Base-by-base conservation (phyloP, 1,140 invertebrate species). In the Coboldia fuscipes region DNA sequence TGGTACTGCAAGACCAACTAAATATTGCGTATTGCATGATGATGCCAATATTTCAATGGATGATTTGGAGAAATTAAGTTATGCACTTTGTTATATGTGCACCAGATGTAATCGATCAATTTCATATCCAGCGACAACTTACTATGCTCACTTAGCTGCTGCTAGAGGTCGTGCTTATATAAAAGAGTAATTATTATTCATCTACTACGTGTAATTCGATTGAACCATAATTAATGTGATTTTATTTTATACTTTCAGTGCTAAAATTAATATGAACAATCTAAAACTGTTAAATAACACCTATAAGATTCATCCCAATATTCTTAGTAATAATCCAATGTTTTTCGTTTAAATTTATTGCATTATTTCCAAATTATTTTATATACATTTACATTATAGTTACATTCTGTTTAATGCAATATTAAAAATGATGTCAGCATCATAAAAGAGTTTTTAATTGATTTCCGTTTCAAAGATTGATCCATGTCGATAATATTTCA, bases 121-220 rank as follows among this genome's bases (percentile, higher is more conserved):
- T 0, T 88, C 81, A 10, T 90, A 92, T 61, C 88, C 88, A 2
- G 78, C 89, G 1, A 86, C 88, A 2, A 89, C 84, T 0, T 93
- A 93, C 56, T 90, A 93, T 56, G 85, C 88, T 17, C 86, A 94
- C 62, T 65, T 90, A 35, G 85, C 77, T n/a, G 85, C 84, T 10
- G 74, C 74, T 36, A 62, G 88, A 30, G 83, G 30, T 16, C 30
- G 30, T 16, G 30, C 18, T 31, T 31, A 31, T 14, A 31, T 31
- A 17, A 17, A 31, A 31, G n/a, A 24, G n/a, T 8, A 7, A 7
- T 8, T 24, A 8, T 24, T 8, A 8, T 7, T 7, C 23, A 24
- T 24, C 7, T 8, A 7, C n/a, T 24, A 24, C n/a, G 23, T 24
- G 23, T n/a, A 24, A 24, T 7, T 8, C n/a, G 23, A n/a, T n/a